These are phyloP conservation scores for Protobothrops flavoviridis DNA, from an alignment of 2,113 vertebrate genomes.

Conservation along the genomic window DNA sequence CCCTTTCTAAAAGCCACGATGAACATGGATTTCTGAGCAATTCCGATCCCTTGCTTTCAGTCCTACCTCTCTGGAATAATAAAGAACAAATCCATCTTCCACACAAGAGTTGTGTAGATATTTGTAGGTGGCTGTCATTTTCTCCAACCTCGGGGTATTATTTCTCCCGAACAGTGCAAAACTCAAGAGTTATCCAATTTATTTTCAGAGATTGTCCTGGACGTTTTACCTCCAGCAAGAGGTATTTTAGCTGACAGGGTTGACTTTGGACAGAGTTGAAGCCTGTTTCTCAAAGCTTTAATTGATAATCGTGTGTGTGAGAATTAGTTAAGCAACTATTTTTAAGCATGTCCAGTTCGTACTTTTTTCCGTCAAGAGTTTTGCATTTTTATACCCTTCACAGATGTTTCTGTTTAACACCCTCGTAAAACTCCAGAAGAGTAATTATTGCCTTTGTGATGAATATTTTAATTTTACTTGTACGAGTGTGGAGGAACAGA, in stretches of 20 bases:
- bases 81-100: not conserved
- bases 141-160: not conserved
- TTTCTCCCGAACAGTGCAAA: not conserved
- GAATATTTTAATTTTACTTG: conserved; percentile 73
- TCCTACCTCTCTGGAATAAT: not conserved
- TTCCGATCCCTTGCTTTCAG: not conserved
- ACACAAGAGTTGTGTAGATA: not conserved
- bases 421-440: conserved; percentile 72
- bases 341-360: conserved; percentile 13
- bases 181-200: not conserved
- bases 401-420: conserved; percentile 64
- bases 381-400: conserved; percentile 67
- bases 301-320: not conserved
- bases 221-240: not conserved
- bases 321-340: not conserved
- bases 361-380: conserved; percentile 7
- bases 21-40: not conserved
- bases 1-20: not conserved
- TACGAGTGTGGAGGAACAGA: conserved; percentile 44
- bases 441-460: conserved; percentile 79
- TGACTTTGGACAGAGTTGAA: not conserved
- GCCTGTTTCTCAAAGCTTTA: not conserved
- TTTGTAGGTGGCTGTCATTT: not conserved
- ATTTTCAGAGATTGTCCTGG: not conserved
- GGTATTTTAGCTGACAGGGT: not conserved